Evolutionary conservation across 2,888 invertebrate genomes (phyloP), one percentile per base, ranked within the genome.

Genomic region (Epinotia nisella): DNA sequence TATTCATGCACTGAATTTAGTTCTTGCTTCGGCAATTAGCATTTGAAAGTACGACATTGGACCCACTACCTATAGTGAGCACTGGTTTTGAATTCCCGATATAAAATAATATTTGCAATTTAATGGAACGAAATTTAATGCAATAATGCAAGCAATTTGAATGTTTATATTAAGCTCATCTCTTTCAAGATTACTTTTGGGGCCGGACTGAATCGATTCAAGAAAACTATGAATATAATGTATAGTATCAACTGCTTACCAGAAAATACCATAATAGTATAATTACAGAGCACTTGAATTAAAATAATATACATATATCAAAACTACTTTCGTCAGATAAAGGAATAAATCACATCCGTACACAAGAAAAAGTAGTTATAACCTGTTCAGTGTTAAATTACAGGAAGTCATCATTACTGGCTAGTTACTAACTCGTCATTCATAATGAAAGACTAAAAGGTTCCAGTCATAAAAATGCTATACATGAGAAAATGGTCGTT

Each of bases 391-490:
- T 29, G 39, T 24, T 41, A 59, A 56, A 70, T 60, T 49, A 45
- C 71, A 60, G 71, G 71, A 72, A 72, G 55, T 45, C 10, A 39
- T 55, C 19, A 39, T 72, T 72, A 72, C 58, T 62, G 49, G n/a
- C 19, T 55, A 21, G 45, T 49, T 49, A 62, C 41, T 70, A 59
- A 59, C 13, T 56, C 49, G 60, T n/a, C 39, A 53, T 69, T 35
- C 39, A 3, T n/a, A 67, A 58, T 66, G 53, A 60, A 60, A 51
- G 51, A 61, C 10, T 45, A 55, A 70, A 70, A 55, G 11, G 60
- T 17, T n/a, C 60, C 24, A 45, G 15, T 60, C 41, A 55, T 45
- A 13, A 41, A 56, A 62, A 24, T 65, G 39, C 66, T 56, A 41
- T 21, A 41, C 45, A 62, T 62, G 17, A 35, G 24, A 55, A 24